Evolutionary conservation across 2,113 vertebrate species (phyloP).

Genomic region (Saccopteryx bilineata): DNA sequence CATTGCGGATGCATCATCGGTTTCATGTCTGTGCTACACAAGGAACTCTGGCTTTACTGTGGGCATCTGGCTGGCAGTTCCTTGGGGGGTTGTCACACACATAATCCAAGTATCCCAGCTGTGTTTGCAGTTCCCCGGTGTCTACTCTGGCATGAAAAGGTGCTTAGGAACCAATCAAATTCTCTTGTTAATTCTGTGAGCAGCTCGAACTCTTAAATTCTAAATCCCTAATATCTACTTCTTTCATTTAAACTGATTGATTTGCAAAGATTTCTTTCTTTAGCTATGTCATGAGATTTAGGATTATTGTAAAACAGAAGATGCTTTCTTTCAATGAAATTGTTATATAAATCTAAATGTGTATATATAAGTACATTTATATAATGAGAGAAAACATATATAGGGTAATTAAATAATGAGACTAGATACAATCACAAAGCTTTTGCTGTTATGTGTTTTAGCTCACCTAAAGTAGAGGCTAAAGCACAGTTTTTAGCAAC

Average conservation of each 20-base stretch:
- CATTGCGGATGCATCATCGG: slow-evolving; percentile 28
- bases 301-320: background rate
- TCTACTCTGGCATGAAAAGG: slow-evolving; percentile 56
- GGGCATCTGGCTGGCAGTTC: slow-evolving; percentile 71
- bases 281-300: background rate
- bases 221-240: slow-evolving; percentile 6
- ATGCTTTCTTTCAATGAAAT: background rate
- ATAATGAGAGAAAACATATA: background rate
- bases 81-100: slow-evolving; percentile 19
- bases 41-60: background rate
- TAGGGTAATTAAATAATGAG: background rate
- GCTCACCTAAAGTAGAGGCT: background rate
- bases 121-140: slow-evolving; percentile 60
- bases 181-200: slow-evolving; percentile 59
- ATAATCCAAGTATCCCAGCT: slow-evolving; percentile 73
- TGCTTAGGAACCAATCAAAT: slow-evolving; percentile 34
- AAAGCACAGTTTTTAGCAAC: background rate
- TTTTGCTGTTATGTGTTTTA: slow-evolving; percentile 37
- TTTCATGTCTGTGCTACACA: slow-evolving; percentile 20
- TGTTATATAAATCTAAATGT: no score
- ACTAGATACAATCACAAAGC: background rate
- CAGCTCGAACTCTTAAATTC: background rate
- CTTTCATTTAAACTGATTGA: slow-evolving; percentile 19
- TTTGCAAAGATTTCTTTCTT: background rate
- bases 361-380: slow-evolving; percentile 4